Evolutionary conservation across 2,888 invertebrate genomes (phyloP), one percentile per base, ranked within the genome.

Genomic region (Drosophila maculinotata): DNA sequence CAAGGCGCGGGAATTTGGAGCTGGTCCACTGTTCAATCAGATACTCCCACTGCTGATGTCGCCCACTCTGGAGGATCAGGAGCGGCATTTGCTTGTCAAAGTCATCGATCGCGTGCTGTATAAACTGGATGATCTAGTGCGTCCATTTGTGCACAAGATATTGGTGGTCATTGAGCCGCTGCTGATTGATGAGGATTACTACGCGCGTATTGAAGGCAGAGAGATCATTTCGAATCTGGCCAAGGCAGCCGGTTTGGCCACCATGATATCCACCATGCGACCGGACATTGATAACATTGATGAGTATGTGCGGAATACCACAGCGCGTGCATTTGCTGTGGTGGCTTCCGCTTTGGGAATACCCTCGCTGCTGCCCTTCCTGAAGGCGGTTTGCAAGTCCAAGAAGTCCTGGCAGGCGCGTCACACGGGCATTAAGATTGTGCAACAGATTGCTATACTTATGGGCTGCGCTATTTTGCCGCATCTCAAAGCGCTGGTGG

Each of bases 231-330:
- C 98, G 0, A 99, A 99, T 92, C 93, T 99, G 89, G 99, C 99
- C 0, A 99, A 99, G 93, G 99, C 99, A 1, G 99, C 99, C 2
- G 99, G 99, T 57, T 92, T 99, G 56, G 99, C 99, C 3, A 99
- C 99, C 10, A 99, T 99, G 99, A 99, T 99, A 89, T 99, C 99
- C 3, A 99, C 99, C 0, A 99, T 99, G 99, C 94, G 99, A 90
- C 99, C 99, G 0, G 99, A 99, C 93, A 99, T 99, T 86, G 99
- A 99, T 92, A 99, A 99, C 91, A 99, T 99, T 86, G 99, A 99
- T 92, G 99, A 99, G 92, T 99, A 99, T 90, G 99, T 99, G 33
- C 94, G 99, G 90, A 99, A 99, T 92, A 99, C 99, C 0, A 99
- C 99, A 0, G 99, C 99, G 4, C 94, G 99, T 87, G 99, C 99